These are phyloP conservation scores for Drosophila rellima DNA, from an alignment of 2,888 invertebrate genomes.

Conservation along the genomic window DNA sequence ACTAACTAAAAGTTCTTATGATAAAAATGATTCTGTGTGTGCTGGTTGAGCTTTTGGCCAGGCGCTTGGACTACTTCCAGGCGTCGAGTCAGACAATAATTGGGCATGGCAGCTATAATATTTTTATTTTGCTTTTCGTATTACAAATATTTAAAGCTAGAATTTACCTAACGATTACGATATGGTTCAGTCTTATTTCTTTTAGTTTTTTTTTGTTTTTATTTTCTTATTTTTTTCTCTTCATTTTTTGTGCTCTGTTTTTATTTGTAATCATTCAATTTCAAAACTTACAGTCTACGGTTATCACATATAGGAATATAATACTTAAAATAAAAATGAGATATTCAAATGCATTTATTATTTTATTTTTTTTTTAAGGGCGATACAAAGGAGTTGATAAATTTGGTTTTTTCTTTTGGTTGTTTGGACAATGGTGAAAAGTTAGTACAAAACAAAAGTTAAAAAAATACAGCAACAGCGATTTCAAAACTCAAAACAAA, in stretches of 20 bases:
- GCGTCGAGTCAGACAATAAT: conserved; percentile 70
- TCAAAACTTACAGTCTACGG: conserved; percentile 59
- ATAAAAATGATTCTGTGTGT: conserved; percentile 37
- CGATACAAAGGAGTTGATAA: conserved; percentile 72
- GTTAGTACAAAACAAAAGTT: conserved; percentile 75
- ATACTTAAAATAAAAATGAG: conserved; percentile 75
- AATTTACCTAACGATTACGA: conserved; percentile 57
- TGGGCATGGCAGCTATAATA: conserved; percentile 69
- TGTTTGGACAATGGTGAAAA: conserved; percentile 54
- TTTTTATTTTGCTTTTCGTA: conserved; percentile 60
- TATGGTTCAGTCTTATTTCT: conserved; percentile 40
- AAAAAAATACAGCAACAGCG: conserved; percentile 50
- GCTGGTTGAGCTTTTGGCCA: conserved; percentile 45
- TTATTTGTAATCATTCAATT: conserved; percentile 59
- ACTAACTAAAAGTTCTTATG: conserved; percentile 71
- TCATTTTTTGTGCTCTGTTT: conserved; percentile 50
- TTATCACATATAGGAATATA: conserved; percentile 53
- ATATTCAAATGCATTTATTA: conserved; percentile 28
- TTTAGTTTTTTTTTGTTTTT: conserved; percentile 26
- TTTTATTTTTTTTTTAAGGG: conserved; percentile 55
- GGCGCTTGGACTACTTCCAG: conserved; percentile 67
- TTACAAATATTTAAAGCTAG: conserved; percentile 69
- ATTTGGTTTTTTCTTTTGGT: conserved; percentile 36
- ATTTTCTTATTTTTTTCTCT: conserved; percentile 27
- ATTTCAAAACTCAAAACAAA: conserved; percentile 65